phyloP scores from a whole-genome alignment of 1,140 invertebrate species.

The Riptortus pedestris region DNA sequence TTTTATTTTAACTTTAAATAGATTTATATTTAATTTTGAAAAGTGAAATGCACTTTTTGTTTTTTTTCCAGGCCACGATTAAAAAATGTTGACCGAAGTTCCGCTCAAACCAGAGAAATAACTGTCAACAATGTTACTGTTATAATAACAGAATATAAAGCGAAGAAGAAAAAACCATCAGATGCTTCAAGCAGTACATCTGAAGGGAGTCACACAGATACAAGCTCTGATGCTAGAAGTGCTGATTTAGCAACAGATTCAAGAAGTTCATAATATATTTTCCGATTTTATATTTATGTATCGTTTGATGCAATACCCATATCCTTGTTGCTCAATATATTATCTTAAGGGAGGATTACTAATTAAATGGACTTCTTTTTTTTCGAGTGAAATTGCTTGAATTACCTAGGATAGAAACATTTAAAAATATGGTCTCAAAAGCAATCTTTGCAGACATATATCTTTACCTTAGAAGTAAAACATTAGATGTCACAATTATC shows the following conservation, averaged over 20 bases:
- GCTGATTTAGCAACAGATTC: conserved; percentile 42
- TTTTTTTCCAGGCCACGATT: conserved; percentile 50
- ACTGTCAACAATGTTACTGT: conserved; percentile 94
- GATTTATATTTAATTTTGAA: not conserved
- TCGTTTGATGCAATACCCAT: not conserved
- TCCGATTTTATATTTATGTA: not conserved
- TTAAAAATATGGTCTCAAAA: too few species aligned
- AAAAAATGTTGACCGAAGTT: conserved; percentile 80
- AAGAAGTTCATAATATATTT: conserved; percentile 27
- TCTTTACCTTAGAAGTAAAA: too few species aligned
- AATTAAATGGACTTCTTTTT: too few species aligned
- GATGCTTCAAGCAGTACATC: conserved; percentile 36
- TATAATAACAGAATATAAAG: conserved; percentile 91
- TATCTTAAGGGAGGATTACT: too few species aligned
- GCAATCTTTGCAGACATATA: too few species aligned
- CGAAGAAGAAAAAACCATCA: conserved; percentile 48
- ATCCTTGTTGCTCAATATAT: not conserved
- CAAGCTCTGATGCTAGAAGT: conserved; percentile 48
- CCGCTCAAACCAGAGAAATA: conserved; percentile 80
- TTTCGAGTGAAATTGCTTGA: too few species aligned
- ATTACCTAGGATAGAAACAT: too few species aligned
- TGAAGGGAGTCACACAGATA: conserved; percentile 52
- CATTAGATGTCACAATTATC: too few species aligned
- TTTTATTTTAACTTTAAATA: not conserved
- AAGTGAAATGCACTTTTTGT: conserved; percentile 15